Evolutionary conservation across 2,113 vertebrate species (phyloP), one percentile per base, ranked within the genome.

Genomic region (Silurus meridionalis): DNA sequence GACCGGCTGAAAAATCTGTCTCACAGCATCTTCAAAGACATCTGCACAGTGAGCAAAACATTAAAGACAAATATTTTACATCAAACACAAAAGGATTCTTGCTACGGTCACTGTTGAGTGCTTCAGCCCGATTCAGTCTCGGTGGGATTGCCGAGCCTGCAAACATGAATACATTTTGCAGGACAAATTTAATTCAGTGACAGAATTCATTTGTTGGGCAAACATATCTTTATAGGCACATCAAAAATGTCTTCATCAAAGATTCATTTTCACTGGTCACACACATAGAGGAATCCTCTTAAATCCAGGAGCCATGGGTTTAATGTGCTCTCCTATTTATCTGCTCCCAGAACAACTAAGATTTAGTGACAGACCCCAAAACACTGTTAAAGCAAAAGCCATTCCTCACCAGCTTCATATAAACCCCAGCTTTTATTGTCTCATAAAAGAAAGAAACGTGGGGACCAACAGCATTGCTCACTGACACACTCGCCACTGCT

Each of bases 331-430:
- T 88, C 88, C 88, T 87, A 90, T 90, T 91, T 89, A 92, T 89
- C 90, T 89, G 81, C 85, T 60, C 88, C 86, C 89, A 55, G 87
- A 92, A 91, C 86, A 90, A 92, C 92, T 90, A 91, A 92, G 92
- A 94, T 95, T 95, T 94, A 93, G 92, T 92, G 93, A 92, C 87
- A 86, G 87, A 91, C 83, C 91, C 92, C 89, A 93, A 79, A 94
- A 95, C 93, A 94, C 91, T 89, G 93, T 93, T 94, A 94, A 94
- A 94, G 91, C 89, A 93, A 91, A 94, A 91, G 92, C 93, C 90
- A 93, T 95, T 95, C 90, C 90, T 94, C 92, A 94, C 91, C 90
- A 91, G 91, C 91, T 93, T 93, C 92, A 93, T 93, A 94, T 93
- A 95, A 95, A 94, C 92, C 87, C 87, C 88, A 85, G 89, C 89